These are phyloP conservation scores for Andrena praecox DNA, from an alignment of 2,888 invertebrate genomes.

Conservation along the genomic window DNA sequence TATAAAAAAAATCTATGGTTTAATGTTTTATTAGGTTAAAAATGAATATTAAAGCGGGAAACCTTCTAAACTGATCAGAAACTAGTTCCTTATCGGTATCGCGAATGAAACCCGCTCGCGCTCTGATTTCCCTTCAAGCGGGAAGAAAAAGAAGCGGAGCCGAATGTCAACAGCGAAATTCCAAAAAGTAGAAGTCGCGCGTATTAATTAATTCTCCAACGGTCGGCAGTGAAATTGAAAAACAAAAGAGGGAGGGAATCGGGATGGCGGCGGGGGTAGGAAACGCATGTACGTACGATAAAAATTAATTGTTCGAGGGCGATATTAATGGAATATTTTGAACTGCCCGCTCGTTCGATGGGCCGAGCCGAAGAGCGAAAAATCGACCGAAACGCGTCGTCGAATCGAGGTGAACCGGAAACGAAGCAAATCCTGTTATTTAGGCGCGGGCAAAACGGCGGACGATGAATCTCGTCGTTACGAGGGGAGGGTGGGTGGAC, in stretches of 20 bases:
- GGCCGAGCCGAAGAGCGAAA: slow-evolving; percentile 13
- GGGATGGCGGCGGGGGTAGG: neutral
- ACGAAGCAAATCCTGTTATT: slow-evolving; percentile 31
- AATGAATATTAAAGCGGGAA: too few species aligned
- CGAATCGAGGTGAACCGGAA: slow-evolving; percentile 17
- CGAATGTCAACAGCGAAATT: neutral
- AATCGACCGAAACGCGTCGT: slow-evolving; percentile 19
- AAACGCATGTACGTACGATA: neutral
- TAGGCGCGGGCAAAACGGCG: neutral
- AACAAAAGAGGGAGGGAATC: neutral
- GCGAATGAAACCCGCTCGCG: neutral
- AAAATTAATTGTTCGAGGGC: slow-evolving; percentile 16
- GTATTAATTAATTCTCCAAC: neutral
- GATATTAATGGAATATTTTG: slow-evolving; percentile 14
- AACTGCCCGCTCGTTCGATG: neutral
- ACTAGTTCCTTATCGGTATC: too few species aligned
- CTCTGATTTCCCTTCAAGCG: neutral
- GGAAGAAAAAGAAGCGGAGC: neutral
- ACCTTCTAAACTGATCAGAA: too few species aligned
- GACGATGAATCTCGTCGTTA: slow-evolving; percentile 20
- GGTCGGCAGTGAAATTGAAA: neutral
- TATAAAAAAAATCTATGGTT: too few species aligned
- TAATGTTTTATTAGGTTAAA: too few species aligned
- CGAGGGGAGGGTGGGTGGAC: neutral
- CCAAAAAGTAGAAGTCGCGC: neutral